A percentile compares a stretch with the other conserved stretches of the same genome.
Evolutionary conservation across 1,140 invertebrate genomes (phyloP).

Genomic region (Whitmania pigra): DNA sequence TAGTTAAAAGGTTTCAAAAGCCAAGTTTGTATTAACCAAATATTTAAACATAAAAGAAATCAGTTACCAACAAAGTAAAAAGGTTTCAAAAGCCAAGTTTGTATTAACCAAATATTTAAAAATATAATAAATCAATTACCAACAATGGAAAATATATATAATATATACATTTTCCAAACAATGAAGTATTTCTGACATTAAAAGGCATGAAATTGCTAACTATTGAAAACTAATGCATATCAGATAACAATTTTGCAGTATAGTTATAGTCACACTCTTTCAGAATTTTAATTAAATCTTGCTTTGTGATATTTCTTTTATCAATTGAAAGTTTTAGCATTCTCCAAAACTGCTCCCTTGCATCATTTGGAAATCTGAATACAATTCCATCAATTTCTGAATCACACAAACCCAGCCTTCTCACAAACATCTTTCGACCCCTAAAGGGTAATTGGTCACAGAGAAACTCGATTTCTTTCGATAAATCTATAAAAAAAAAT

Average conservation of each 20-base stretch:
- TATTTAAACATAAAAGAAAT: no score
- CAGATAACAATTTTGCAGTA: background rate
- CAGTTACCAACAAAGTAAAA: no score
- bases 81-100: no score
- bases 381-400: constrained; percentile 11
- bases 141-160: no score
- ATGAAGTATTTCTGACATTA: no score
- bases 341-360: background rate
- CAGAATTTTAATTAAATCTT: background rate
- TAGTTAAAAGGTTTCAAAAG: no score
- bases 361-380: background rate
- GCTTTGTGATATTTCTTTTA: background rate
- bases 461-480: background rate
- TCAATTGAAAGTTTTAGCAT: background rate
- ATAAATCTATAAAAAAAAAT: background rate
- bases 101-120: no score
- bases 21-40: no score
- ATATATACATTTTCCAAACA: no score
- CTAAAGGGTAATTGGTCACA: background rate
- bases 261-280: background rate
- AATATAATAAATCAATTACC: no score
- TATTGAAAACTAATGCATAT: no score
- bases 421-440: background rate
- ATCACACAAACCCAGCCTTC: background rate
- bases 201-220: no score